Base-by-base conservation (phyloP, 1,140 invertebrate genomes). In the Drosophila ogumai region DNA sequence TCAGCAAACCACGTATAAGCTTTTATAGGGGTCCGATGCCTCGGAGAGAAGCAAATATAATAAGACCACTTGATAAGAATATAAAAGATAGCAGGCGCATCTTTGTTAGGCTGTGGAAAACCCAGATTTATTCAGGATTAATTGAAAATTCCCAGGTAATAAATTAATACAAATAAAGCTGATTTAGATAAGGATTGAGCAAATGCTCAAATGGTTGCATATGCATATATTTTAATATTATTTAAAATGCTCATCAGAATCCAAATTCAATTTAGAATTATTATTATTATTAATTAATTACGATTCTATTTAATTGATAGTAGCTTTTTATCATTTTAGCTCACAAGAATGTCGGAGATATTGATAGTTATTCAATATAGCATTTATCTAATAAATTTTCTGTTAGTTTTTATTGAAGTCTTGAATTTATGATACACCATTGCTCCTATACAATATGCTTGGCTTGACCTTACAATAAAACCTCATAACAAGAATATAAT, bases 11-110 rank as follows among this genome's bases (percentile, higher is more conserved):
- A 25, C 12, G 5, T 3, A 31, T 41, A 19, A 36, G 46, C 44
- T 69, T 69, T 52, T 69, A 69, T 69, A 68, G 65, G 19, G 6
- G 9, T 10, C 19, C 25, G 36, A 63, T 55, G 32, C 25, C 36
- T n/a, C 22, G 3, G 10, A 6, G 22, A 10, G 12, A 52, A 12
- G n/a, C 9, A 17, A 9, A 17, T 49, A 31, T 31, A 50, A 7
- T 6, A 50, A 32, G 50, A 15, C 31, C 49, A 34, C 32, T 22
- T 54, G 32, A 54, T 54, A 36, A 36, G 50, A 36, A 36, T 36
- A 36, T 7, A 52, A 34, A 52, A 34, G 31, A 31, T 19, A 5
- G 17, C 31, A 8, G 19, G 1, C 31, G 31, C 31, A 9, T 54
- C 32, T 54, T 22, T 36, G 8, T 54, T 22, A 22, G 17, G 8